Evolutionary conservation across 1,140 invertebrate species (phyloP), one percentile per base, ranked within the genome.

Genomic region (Aphaenogaster floridana): DNA sequence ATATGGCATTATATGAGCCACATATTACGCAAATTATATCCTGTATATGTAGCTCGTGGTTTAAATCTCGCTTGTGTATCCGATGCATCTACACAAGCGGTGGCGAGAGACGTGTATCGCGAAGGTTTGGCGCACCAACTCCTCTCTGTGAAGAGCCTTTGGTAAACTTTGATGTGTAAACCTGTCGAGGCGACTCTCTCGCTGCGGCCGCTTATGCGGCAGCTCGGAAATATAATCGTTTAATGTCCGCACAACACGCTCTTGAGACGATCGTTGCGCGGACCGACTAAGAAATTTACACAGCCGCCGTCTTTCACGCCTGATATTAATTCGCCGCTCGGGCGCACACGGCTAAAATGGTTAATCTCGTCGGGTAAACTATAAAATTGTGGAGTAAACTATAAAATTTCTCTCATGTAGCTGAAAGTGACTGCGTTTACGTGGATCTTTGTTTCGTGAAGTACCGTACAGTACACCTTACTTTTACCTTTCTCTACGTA

Each of bases 81-180:
- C 13, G 69, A 48, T 36, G 42, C 42, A 61, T 34, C 15, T 48
- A 57, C 54, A 50, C 68, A 21, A 84, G 8, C 21, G 9, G 15
- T 17, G 36, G 45, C 48, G 13, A 74, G 78, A 76, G 42, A 48
- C 45, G 52, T 88, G n/a, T 77, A 21, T 63, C 42, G 42, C 59
- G 59, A 84, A 85, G 77, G 64, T 87, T 61, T 78, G 69, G 63
- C 72, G 77, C 57, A 74, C 48, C 59, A 59, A 57, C 86, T 45
- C 11, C 21, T 69, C 66, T 48, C 42, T 79, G 72, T 90, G 72
- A 91, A 90, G 76, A 89, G 77, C 72, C 81, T 90, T 90, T 88
- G 77, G 90, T 86, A 90, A 91, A 90, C 90, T 91, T 88, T 88
- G 89, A 91, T 59, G 89, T 83, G 89, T 42, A 90, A 91, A 91